phyloP scores from a whole-genome alignment of 2,888 invertebrate genomes.

The Catocala nupta region DNA sequence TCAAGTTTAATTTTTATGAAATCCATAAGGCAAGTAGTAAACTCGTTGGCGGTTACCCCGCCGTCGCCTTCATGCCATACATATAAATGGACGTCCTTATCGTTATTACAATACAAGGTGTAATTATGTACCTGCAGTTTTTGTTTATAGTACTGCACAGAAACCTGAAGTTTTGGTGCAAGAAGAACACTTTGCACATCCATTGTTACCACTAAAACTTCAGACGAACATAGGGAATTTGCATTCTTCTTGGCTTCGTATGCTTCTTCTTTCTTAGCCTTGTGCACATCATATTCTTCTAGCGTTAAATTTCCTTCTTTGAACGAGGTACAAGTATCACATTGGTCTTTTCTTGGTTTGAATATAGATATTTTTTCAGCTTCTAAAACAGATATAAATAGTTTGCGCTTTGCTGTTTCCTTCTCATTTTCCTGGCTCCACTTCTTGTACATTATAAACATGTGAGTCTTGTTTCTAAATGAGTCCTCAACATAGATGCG shows the following conservation, averaged over 20 bases:
- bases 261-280: constrained; percentile 19
- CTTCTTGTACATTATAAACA: background rate
- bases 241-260: constrained; percentile 17
- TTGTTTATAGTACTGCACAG: constrained; percentile 29
- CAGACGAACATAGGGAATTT: constrained; percentile 6
- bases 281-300: constrained; percentile 13
- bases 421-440: background rate
- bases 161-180: constrained; percentile 26
- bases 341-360: constrained; percentile 24
- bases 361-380: constrained; percentile 15
- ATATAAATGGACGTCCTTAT: constrained; percentile 15
- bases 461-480: background rate
- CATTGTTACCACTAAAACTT: constrained; percentile 24
- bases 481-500: background rate
- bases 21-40: constrained; percentile 13
- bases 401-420: background rate
- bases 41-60: constrained; percentile 13
- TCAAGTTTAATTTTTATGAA: constrained; percentile 1
- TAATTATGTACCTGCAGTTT: constrained; percentile 32
- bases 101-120: constrained; percentile 16
- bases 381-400: background rate
- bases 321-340: constrained; percentile 18
- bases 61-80: constrained; percentile 21
- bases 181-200: constrained; percentile 27
- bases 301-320: constrained; percentile 23